phyloP scores from a whole-genome alignment of 2,797 vertebrate genomes.

The Gymnoscopelus microlampas region DNA sequence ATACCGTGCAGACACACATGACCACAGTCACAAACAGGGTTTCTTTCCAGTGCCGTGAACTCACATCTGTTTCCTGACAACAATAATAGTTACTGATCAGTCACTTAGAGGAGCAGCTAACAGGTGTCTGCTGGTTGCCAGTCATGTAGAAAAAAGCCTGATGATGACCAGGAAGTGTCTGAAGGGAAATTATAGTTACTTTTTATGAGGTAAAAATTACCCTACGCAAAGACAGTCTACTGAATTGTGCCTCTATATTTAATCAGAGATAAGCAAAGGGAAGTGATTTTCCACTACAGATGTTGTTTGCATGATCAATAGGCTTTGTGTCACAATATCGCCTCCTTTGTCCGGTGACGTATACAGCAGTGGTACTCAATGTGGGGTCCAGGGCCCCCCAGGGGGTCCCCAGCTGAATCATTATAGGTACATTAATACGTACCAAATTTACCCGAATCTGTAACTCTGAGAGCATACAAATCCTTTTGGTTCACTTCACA shows the following conservation, averaged over 20 bases:
- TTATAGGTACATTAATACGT: too few species aligned
- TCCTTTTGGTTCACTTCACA: too few species aligned
- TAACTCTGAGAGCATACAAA: too few species aligned
- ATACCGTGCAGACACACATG: conserved; percentile 80
- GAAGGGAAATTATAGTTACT: conserved; percentile 32
- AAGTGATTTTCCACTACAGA: conserved; percentile 39
- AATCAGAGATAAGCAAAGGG: conserved; percentile 56
- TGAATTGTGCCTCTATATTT: conserved; percentile 24
- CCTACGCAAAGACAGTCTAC: conserved; percentile 37
- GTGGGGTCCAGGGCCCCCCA: too few species aligned
- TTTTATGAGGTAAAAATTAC: conserved; percentile 36
- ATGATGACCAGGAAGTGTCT: conserved; percentile 53
- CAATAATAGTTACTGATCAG: conserved; percentile 82
- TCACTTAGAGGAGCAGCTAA: conserved; percentile 67
- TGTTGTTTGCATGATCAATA: conserved; percentile 29
- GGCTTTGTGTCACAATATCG: conserved; percentile 26
- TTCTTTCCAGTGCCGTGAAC: conserved; percentile 85
- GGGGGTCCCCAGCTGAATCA: too few species aligned
- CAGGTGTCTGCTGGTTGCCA: conserved; percentile 80
- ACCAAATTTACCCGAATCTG: too few species aligned
- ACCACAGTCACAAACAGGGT: conserved; percentile 85
- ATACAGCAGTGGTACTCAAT: background rate
- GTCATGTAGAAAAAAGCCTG: conserved; percentile 58
- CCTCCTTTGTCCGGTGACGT: conserved; percentile 62
- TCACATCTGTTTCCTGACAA: conserved; percentile 89